Conservation (phyloP, 2,797 vertebrate genomes). For the Phrynocephalus vlangalii region DNA sequence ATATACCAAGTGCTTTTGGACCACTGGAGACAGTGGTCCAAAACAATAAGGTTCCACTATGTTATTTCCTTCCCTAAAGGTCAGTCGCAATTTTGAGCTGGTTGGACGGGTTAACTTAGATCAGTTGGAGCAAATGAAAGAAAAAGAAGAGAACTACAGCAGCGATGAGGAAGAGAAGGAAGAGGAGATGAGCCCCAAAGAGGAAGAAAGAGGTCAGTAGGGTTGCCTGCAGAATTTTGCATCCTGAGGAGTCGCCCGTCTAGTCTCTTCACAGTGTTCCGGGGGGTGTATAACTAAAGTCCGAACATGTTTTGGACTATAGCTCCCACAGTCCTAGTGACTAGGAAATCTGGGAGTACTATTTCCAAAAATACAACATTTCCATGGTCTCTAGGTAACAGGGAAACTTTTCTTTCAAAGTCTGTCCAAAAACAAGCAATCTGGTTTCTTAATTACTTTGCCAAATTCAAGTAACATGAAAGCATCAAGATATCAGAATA, state of each 20-base stretch:
- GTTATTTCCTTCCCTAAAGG: slow-evolving; percentile 77
- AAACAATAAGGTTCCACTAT: not conserved
- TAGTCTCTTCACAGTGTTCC: not conserved
- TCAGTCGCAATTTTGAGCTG: slow-evolving; percentile 96
- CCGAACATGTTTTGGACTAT: too few species aligned
- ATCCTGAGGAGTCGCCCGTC: not conserved
- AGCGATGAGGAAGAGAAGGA: slow-evolving; percentile 87
- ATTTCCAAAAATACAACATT: too few species aligned
- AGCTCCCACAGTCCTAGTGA: too few species aligned
- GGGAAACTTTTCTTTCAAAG: not conserved
- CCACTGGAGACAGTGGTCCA: not conserved
- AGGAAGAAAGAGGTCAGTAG: slow-evolving; percentile 78
- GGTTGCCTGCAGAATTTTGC: slow-evolving; percentile 27
- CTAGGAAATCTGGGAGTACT: too few species aligned
- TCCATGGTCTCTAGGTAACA: too few species aligned
- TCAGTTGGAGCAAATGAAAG: slow-evolving; percentile 93
- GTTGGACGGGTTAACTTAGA: slow-evolving; percentile 97
- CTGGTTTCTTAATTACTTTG: not conserved
- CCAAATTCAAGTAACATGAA: not conserved
- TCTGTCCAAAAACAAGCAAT: not conserved
- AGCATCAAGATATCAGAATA: not conserved
- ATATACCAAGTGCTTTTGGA: not conserved
- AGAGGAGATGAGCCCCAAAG: slow-evolving; percentile 78
- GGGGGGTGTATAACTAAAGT: not conserved
- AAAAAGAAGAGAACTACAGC: slow-evolving; percentile 83